These are phyloP conservation scores for Linepithema humile DNA, from an alignment of 1,140 invertebrate genomes.

Conservation along the genomic window DNA sequence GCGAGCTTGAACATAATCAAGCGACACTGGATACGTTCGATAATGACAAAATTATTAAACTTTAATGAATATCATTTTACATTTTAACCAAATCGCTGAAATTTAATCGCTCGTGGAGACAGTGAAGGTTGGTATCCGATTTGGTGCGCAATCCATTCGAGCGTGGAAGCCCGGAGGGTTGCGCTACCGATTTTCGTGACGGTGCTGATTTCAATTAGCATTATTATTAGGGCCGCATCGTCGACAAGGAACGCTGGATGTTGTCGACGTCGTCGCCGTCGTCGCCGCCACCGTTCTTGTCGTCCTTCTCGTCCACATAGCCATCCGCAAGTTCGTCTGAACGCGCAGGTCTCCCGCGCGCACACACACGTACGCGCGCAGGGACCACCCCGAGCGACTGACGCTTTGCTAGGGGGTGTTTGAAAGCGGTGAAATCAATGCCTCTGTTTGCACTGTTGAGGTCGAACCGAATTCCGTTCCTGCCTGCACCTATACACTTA, in stretches of 20 bases:
- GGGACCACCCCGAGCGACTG: slow-evolving; percentile 71
- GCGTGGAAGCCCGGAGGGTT: slow-evolving; percentile 64
- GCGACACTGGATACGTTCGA: not conserved
- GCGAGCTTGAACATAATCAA: not conserved
- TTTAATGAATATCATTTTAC: not conserved
- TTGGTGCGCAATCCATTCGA: slow-evolving; percentile 43
- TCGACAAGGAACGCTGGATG: slow-evolving; percentile 74
- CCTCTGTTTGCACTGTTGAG: slow-evolving; percentile 84
- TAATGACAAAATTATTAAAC: not conserved
- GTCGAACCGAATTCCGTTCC: slow-evolving; percentile 82
- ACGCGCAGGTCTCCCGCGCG: slow-evolving; percentile 72
- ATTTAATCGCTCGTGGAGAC: slow-evolving; percentile 45
- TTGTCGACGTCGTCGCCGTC: slow-evolving; percentile 57
- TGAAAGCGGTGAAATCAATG: slow-evolving; percentile 85
- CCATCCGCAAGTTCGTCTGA: slow-evolving; percentile 67
- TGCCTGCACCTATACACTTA: slow-evolving; percentile 66
- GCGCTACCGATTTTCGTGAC: slow-evolving; percentile 63
- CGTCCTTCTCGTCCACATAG: slow-evolving; percentile 57
- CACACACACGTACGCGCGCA: slow-evolving; percentile 9
- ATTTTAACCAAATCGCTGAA: slow-evolving; percentile 31
- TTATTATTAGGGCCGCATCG: slow-evolving; percentile 81
- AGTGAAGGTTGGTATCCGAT: slow-evolving; percentile 35
- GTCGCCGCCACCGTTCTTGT: slow-evolving; percentile 27
- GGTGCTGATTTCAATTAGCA: slow-evolving; percentile 81
- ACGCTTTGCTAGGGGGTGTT: slow-evolving; percentile 80